These are phyloP conservation scores for Anableps anableps DNA, from an alignment of 2,797 vertebrate genomes.

Conservation along the genomic window DNA sequence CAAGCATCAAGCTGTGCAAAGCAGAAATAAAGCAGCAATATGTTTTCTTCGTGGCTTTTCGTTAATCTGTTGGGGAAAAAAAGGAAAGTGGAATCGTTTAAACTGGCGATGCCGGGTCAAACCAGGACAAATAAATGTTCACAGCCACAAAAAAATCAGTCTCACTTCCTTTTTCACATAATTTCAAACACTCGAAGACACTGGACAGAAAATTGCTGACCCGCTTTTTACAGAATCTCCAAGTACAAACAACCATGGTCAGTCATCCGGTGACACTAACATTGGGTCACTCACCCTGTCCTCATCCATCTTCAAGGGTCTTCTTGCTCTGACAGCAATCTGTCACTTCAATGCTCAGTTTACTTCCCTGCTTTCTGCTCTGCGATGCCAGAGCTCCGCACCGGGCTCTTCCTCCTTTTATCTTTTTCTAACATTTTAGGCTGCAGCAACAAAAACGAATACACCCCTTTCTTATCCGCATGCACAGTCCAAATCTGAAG, in stretches of 20 bases:
- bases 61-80: constrained; percentile 28
- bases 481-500: background rate
- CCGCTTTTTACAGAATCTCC: constrained; percentile 17
- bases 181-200: constrained; percentile 4
- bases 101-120: constrained; percentile 19
- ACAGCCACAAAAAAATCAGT: background rate
- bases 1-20: constrained; percentile 3
- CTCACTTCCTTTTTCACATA: background rate
- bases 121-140: constrained; percentile 3
- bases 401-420: background rate
- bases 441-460: background rate
- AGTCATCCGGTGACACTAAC: constrained; percentile 64
- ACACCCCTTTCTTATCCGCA: background rate
- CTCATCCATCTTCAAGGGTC: constrained; percentile 64
- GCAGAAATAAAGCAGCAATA: constrained; percentile 17
- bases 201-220: constrained; percentile 41
- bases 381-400: background rate
- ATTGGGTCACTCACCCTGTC: constrained; percentile 64
- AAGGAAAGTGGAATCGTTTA: constrained; percentile 17
- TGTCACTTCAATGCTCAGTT: constrained; percentile 59
- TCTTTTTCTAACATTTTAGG: background rate
- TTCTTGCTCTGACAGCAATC: constrained; percentile 62
- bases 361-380: constrained; percentile 21
- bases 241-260: constrained; percentile 24
- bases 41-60: constrained; percentile 22